These are phyloP conservation scores for Gadus macrocephalus DNA, from an alignment of 2,113 vertebrate genomes.

Conservation along the genomic window DNA sequence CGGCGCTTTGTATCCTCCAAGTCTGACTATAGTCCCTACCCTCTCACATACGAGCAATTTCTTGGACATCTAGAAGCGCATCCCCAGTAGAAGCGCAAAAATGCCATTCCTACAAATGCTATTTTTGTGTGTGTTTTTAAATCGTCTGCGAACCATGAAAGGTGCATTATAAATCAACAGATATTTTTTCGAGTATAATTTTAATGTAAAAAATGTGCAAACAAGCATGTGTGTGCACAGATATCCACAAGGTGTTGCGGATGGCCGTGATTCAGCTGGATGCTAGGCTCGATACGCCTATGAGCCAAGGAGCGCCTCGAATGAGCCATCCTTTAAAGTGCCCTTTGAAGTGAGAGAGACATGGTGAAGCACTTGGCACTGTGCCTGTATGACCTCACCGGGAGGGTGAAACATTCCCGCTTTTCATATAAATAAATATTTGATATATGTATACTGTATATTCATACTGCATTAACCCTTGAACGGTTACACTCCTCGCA, in stretches of 20 bases:
- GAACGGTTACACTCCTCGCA: too few species aligned
- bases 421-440: too few species aligned
- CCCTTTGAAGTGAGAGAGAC: constrained; percentile 36
- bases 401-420: constrained; percentile 24
- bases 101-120: too few species aligned
- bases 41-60: too few species aligned
- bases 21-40: too few species aligned
- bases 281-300: constrained; percentile 23
- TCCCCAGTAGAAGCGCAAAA: too few species aligned
- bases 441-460: too few species aligned
- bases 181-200: not conserved
- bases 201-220: not conserved
- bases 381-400: constrained; percentile 33
- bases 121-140: too few species aligned
- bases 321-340: constrained; percentile 45
- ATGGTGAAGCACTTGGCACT: constrained; percentile 23
- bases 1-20: too few species aligned
- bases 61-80: too few species aligned
- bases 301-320: constrained; percentile 25
- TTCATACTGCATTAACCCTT: too few species aligned
- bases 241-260: constrained; percentile 26
- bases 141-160: not conserved
- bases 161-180: not conserved
- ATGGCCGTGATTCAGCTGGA: constrained; percentile 17
- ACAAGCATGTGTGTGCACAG: not conserved